Conservation (phyloP, 2,888 invertebrate species). For the Charanyca ferruginea region DNA sequence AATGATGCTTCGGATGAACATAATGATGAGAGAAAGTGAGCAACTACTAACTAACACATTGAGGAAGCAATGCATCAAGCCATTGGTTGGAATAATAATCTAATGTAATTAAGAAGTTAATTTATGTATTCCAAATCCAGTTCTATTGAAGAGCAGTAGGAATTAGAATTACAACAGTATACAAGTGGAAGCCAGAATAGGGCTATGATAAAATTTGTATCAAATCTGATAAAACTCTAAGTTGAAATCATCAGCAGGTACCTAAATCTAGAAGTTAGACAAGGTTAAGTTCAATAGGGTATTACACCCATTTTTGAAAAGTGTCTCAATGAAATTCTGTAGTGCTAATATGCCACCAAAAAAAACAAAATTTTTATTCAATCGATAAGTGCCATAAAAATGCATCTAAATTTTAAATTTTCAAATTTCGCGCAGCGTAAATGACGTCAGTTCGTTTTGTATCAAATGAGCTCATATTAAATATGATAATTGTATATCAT, state of each 20-base stretch:
- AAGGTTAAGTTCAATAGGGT: neutral
- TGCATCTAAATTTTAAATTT: too few relatives aligned
- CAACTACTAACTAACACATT: conserved; percentile 18
- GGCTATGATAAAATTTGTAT: neutral
- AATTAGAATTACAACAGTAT: neutral
- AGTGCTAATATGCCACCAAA: too few relatives aligned
- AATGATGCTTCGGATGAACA: conserved; percentile 38
- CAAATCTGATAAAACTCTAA: neutral
- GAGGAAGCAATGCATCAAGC: conserved; percentile 58
- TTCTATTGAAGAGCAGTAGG: conserved; percentile 8
- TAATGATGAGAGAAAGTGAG: conserved; percentile 50
- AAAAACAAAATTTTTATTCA: too few relatives aligned
- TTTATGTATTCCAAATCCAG: conserved; percentile 24
- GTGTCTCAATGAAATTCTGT: too few relatives aligned
- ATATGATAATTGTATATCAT: too few relatives aligned
- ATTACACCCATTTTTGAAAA: too few relatives aligned
- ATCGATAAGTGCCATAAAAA: too few relatives aligned
- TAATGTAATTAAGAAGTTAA: conserved; percentile 20
- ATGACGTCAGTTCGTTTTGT: too few relatives aligned
- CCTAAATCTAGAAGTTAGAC: conserved; percentile 4
- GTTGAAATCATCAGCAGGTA: conserved; percentile 19
- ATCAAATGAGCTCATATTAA: too few relatives aligned
- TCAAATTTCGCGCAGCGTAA: too few relatives aligned
- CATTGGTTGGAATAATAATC: conserved; percentile 48
- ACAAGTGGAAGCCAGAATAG: neutral